Evolutionary conservation across 2,113 vertebrate species (phyloP), one percentile per base, ranked within the genome.

Genomic region (Pseudois nayaur): DNA sequence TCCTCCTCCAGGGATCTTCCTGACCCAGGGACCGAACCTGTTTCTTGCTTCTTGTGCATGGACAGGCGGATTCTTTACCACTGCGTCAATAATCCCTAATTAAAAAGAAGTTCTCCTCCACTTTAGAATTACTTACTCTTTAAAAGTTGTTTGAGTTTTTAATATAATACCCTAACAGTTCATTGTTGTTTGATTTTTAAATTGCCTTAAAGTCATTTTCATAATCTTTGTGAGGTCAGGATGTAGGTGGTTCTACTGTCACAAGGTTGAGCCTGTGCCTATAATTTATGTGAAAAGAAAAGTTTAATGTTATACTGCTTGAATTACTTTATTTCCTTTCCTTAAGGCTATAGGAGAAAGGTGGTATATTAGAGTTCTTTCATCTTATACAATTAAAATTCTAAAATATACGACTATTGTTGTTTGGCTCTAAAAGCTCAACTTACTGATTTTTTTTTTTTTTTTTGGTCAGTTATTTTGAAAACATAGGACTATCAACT

Each of bases 341-440:
- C 16, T 82, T 96, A 50, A 90, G 11, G 29, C 62, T 74, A 1
- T 27, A 92, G 52, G 50, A 67, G 6, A 67, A 60, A 21, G 31
- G 29, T 55, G 29, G 8, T 29, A 52, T 83, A 89, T 45, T 71
- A 36, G 54, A 60, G 8, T 74, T 86, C 50, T 89, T 87, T 87
- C n/a, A 62, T 84, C 33, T 74, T 78, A 21, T 74, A 55, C 62
- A 89, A 16, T 36, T 64, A 36, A 84, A 91, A 48, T 71, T 94
- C 19, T 48, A 64, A 62, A 76, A 27, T 13, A 1, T 48, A 15
- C 82, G 33, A 76, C 19, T 52, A 76, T 29, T 71, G 5, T 82
- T 91, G 62, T 82, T 98, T 74, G 87, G 60, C 74, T 91, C n/a
- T 55, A 62, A 67, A 78, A 40, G 74, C 27, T 95, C 79, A 85